Base-by-base conservation (phyloP, 2,113 vertebrate genomes). In the Puffinus mauretanicus region DNA sequence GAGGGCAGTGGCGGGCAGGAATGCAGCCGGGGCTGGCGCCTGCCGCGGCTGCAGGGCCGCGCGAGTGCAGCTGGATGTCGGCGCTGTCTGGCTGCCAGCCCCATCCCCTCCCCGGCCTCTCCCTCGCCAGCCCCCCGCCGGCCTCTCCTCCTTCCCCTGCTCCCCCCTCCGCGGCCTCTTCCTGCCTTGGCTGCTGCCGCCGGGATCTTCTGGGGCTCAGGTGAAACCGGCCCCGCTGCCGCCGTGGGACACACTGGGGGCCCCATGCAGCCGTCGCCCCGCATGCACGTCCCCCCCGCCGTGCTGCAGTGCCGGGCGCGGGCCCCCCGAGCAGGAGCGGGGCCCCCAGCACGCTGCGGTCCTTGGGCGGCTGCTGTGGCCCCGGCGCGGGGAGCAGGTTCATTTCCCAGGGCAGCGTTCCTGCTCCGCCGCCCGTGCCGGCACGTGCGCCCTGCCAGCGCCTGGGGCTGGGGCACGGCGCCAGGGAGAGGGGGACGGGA, bases 91-190 rank as follows among this genome's bases (percentile, higher is more conserved):
- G 71, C 88, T 95, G 96, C 94, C 93, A 92, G 91, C 94, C 82
- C 55, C 91, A 76, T 94, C 96, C 94, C 94, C 94, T 88, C 94
- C 93, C 93, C 46, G 91, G 93, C 94, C 91, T 93, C 93, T 90
- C 94, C 96, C 96, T 92, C 73, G 27, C 69, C 91, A 83, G 93
- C 96, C 93, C 94, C 94, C 94, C 85, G 57, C 94, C 64, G 90
- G 94, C 94, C 94, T 94, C 96, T 90, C 79, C 88, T 90, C 93
- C 91, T 88, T 96, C 95, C 88, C 82, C 71, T 11, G 79, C 96
- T 90, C 93, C 94, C 93, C 95, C 93, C 91, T 96, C 88, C 26
- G 38, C 0, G 94, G 96, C 96, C 96, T 95, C 96, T 96, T 96
- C 96, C 96, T 96, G 96, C 94, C 87, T 96, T 36, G 82, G 88